phyloP scores from a whole-genome alignment of 2,113 vertebrate species.

The Cercocebus atys region DNA sequence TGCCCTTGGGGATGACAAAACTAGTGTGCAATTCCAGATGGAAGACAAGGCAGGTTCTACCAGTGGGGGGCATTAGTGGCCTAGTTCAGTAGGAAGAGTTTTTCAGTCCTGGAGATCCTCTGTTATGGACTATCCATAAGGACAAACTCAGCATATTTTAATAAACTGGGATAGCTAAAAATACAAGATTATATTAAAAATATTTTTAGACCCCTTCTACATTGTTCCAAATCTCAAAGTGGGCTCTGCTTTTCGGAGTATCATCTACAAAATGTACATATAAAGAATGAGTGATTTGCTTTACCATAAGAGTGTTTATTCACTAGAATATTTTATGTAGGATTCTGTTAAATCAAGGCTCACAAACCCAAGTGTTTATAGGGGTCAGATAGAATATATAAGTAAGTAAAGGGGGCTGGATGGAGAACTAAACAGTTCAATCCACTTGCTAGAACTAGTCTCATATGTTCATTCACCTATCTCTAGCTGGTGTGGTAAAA shows the following conservation, averaged over 20 bases:
- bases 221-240: not conserved
- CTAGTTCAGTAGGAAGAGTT: constrained; percentile 8
- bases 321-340: not conserved
- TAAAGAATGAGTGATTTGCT: not conserved
- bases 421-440: not conserved
- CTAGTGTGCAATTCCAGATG: constrained; percentile 52
- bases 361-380: not conserved
- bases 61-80: constrained; percentile 1
- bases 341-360: not conserved
- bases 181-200: not conserved
- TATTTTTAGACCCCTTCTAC: constrained; percentile 6
- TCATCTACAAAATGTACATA: constrained; percentile 23
- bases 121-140: not conserved
- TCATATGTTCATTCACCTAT: not conserved
- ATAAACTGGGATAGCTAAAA: not conserved
- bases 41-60: constrained; percentile 13
- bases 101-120: not conserved
- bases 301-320: constrained; percentile 15
- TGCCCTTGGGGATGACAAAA: constrained; percentile 68
- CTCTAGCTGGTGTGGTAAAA: not conserved
- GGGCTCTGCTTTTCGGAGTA: not conserved
- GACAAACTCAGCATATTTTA: not conserved
- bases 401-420: not conserved
- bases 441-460: not conserved
- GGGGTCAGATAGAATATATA: not conserved